These are phyloP conservation scores for Chionomys nivalis DNA, from an alignment of 2,113 vertebrate genomes.

Conservation along the genomic window DNA sequence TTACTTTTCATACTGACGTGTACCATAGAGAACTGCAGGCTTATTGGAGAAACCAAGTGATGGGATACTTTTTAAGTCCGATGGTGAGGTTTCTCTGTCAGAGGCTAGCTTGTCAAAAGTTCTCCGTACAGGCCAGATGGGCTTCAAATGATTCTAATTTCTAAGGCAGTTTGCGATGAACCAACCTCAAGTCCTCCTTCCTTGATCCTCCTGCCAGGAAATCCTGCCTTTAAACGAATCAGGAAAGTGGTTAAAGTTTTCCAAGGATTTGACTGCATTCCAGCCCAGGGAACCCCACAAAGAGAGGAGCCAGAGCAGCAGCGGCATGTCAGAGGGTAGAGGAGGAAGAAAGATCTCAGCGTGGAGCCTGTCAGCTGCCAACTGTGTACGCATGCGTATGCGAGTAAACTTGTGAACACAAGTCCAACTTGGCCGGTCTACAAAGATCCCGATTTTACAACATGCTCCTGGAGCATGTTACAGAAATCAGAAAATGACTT, in stretches of 20 bases:
- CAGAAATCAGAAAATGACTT: conserved; percentile 69
- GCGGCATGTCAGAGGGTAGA: conserved; percentile 57
- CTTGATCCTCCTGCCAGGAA: conserved; percentile 70
- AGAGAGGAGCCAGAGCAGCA: conserved; percentile 58
- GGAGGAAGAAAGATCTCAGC: background rate
- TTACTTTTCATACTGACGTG: background rate
- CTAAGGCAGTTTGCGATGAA: conserved; percentile 51
- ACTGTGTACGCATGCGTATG: conserved; percentile 61
- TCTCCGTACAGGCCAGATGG: conserved; percentile 40
- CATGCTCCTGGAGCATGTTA: conserved; percentile 66
- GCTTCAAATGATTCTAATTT: conserved; percentile 59
- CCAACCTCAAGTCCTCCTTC: conserved; percentile 33
- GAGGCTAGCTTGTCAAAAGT: conserved; percentile 50
- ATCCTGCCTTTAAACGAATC: conserved; percentile 69
- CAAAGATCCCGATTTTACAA: conserved; percentile 69
- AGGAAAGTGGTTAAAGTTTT: conserved; percentile 72
- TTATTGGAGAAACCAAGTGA: conserved; percentile 6
- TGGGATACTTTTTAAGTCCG: conserved; percentile 8
- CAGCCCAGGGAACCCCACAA: conserved; percentile 67
- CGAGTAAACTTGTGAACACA: conserved; percentile 74
- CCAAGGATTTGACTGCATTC: conserved; percentile 71
- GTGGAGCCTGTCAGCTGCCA: conserved; percentile 44
- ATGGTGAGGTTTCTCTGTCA: conserved; percentile 25
- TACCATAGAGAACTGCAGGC: background rate
- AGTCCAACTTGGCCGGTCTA: conserved; percentile 59